These are phyloP conservation scores for Chaenogobius annularis DNA, from an alignment of 2,113 vertebrate species.

Conservation along the genomic window DNA sequence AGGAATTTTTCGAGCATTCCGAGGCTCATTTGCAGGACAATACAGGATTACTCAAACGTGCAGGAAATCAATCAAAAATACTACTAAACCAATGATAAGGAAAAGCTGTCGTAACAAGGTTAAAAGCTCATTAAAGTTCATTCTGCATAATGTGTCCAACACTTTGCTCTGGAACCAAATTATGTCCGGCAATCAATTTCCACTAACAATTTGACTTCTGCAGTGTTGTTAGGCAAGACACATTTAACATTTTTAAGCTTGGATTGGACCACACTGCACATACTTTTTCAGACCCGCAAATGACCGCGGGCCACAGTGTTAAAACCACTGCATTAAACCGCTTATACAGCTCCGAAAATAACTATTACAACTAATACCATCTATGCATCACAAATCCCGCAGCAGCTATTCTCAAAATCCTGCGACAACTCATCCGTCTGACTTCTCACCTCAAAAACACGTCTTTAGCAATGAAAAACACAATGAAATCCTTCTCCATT, in stretches of 20 bases:
- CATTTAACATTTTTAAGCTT: neutral
- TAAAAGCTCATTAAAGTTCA: too few species aligned
- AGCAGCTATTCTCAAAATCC: neutral
- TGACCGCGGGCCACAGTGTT: neutral
- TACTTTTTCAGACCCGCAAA: neutral
- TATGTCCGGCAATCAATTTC: too few species aligned
- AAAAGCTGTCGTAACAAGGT: too few species aligned
- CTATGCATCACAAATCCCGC: neutral
- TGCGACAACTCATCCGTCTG: neutral
- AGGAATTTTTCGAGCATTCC: too few species aligned
- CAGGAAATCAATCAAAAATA: too few species aligned
- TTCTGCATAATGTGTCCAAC: too few species aligned
- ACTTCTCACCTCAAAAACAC: neutral
- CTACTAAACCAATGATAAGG: too few species aligned
- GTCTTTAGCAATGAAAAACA: neutral
- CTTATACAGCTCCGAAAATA: neutral
- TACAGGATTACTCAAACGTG: too few species aligned
- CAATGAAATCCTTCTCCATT: constrained; percentile 6
- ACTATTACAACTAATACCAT: neutral
- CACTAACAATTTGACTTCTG: too few species aligned
- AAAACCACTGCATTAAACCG: neutral
- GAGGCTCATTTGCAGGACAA: too few species aligned
- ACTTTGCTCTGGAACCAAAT: too few species aligned
- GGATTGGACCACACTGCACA: neutral
- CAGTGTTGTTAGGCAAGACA: too few species aligned